Base-by-base conservation (phyloP, 2,797 vertebrate genomes). In the Phataginus tricuspis region DNA sequence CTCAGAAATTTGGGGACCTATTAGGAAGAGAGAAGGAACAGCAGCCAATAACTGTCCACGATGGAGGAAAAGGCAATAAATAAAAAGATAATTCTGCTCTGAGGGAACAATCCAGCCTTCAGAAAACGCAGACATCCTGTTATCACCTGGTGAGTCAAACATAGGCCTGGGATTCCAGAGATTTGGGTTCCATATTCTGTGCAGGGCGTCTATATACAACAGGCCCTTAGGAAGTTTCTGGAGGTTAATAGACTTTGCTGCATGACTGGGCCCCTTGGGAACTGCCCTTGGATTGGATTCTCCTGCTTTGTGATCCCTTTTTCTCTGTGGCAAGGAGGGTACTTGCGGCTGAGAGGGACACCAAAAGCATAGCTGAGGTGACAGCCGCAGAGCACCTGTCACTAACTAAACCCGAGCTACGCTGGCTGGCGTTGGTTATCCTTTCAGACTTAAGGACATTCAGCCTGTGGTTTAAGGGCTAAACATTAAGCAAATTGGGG, bases 391-490 rank as follows among this genome's bases (percentile, higher is more conserved):
- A 91, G 61, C 18, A 18, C 45, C 53, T 51, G 21, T 87, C 57
- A 13, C 75, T 57, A 85, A 89, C 72, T 71, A 91, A 80, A 78
- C 51, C 51, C 19, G 18, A 37, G 66, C 85, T 66, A 7, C 77
- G 4, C 74, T 84, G 55, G 55, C 21, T 1, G 13, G 42, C 25
- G 45, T 59, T 74, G 23, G n/a, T 80, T 96, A 23, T 55, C 53
- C 66, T 79, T 84, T 90, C 75, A 78, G 63, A 94, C 83, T 90
- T 69, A 68, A 90, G 66, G 92, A 84, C 45, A n/a, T n/a, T 55
- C 75, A 80, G 72, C 13, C 25, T 39, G 59, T 39, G 21, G 59
- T 15, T 88, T 91, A 89, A 59, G 21, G 31, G 34, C 61, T 94
- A 93, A 94, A 90, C 71, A 95, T 93, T 90, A 96, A 91, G 83